phyloP scores from a whole-genome alignment of 2,113 vertebrate species.

The Austrofundulus limnaeus region DNA sequence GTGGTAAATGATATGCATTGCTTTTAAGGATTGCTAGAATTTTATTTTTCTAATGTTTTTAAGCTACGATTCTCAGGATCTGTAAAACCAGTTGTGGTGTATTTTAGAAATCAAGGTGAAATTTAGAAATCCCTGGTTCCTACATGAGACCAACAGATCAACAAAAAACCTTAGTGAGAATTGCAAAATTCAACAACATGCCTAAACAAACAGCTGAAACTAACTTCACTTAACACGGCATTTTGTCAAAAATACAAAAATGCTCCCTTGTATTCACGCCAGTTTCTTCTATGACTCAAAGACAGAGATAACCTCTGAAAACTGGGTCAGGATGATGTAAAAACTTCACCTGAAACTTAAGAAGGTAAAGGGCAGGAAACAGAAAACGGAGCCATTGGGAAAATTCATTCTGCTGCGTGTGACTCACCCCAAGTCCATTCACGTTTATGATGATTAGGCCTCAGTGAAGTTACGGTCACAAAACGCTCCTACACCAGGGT shows the following conservation, averaged over 20 bases:
- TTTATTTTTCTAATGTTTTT: constrained; percentile 5
- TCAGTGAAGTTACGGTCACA: constrained; percentile 13
- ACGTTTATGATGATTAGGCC: constrained; percentile 19
- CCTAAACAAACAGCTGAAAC: constrained; percentile 46
- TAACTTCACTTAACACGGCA: constrained; percentile 14
- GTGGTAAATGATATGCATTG: too few relatives aligned
- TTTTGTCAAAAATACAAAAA: constrained; percentile 24
- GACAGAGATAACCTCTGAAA: constrained; percentile 35
- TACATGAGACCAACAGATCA: too few relatives aligned
- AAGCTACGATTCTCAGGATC: constrained; percentile 24
- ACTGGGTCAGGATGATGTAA: constrained; percentile 10
- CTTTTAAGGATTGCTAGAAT: too few relatives aligned
- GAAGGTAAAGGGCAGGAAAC: constrained; percentile 36
- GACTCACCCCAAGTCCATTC: constrained; percentile 53
- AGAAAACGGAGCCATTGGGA: constrained; percentile 42
- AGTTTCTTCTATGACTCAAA: constrained; percentile 58
- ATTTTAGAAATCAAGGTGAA: constrained; percentile 28
- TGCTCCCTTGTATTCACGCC: constrained; percentile 11
- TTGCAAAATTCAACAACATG: constrained; percentile 57
- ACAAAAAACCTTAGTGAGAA: too few relatives aligned
- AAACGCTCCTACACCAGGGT: constrained; percentile 15
- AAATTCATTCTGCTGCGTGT: constrained; percentile 40
- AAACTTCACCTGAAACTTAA: constrained; percentile 44
- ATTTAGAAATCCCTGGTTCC: constrained; percentile 28
- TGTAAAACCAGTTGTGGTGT: constrained; percentile 21